A percentile compares a stretch with the other conserved stretches of the same genome.
These are phyloP conservation scores for Pitangus sulphuratus DNA, from an alignment of 2,797 vertebrate genomes.

Conservation along the genomic window DNA sequence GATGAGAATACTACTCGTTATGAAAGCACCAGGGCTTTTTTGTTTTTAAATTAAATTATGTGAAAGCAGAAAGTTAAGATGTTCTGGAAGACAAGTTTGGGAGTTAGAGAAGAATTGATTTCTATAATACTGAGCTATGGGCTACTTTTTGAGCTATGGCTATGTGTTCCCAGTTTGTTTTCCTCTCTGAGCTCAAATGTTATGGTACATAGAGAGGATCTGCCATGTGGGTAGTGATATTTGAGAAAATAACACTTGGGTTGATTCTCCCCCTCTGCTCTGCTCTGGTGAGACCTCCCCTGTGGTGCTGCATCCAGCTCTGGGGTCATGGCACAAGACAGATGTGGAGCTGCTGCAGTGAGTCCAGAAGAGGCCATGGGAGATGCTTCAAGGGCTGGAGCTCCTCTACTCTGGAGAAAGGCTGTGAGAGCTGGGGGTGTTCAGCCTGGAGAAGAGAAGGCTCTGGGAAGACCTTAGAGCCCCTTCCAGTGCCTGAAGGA, in stretches of 20 bases:
- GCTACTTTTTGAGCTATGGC: background rate
- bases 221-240: background rate
- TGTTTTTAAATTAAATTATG: background rate
- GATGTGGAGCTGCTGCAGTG: background rate
- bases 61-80: background rate
- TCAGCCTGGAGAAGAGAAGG: background rate
- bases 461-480: accelerated
- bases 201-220: background rate
- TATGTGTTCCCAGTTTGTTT: background rate
- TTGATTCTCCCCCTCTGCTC: background rate
- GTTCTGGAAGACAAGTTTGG: background rate
- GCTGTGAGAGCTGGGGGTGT: accelerated
- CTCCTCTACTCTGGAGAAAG: background rate
- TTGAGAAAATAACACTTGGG: background rate
- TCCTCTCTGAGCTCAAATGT: background rate
- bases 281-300: background rate
- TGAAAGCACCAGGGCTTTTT: background rate
- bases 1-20: background rate
- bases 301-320: background rate
- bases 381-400: background rate
- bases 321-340: background rate
- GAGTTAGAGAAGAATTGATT: background rate
- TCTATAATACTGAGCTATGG: background rate
- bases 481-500: accelerated
- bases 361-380: background rate